Evolutionary conservation across 2,888 invertebrate genomes (phyloP).

Genomic region (Troglohyphantes excavatus): DNA sequence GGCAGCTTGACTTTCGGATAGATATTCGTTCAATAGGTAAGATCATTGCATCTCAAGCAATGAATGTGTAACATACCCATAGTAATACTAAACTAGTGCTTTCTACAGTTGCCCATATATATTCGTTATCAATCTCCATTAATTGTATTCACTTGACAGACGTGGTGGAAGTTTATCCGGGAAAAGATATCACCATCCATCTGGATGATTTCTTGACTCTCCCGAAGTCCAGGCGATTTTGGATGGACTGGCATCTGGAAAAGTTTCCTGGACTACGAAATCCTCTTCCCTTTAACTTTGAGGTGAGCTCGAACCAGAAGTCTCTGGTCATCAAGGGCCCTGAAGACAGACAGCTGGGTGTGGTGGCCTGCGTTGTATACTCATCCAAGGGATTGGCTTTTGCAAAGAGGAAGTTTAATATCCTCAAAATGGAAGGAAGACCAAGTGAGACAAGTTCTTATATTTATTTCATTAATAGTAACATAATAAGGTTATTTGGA

Average conservation of each 20-base stretch:
- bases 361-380: slow-evolving; percentile 48
- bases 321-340: slow-evolving; percentile 45
- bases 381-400: slow-evolving; percentile 44
- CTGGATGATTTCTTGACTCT: slow-evolving; percentile 67
- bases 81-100: too few relatives aligned
- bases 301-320: slow-evolving; percentile 50
- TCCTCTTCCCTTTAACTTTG: slow-evolving; percentile 64
- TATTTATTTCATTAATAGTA: too few relatives aligned
- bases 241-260: slow-evolving; percentile 59
- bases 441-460: neutral
- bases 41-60: neutral
- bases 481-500: too few relatives aligned
- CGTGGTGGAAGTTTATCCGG: slow-evolving; percentile 45
- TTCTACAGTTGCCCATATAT: neutral
- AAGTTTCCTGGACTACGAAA: neutral
- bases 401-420: slow-evolving; percentile 61
- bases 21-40: slow-evolving; percentile 63
- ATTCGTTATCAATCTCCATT: neutral
- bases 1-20: slow-evolving; percentile 46
- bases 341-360: slow-evolving; percentile 7
- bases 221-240: slow-evolving; percentile 33
- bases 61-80: neutral
- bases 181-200: slow-evolving; percentile 64
- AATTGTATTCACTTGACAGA: slow-evolving; percentile 16
- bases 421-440: slow-evolving; percentile 8